Evolutionary conservation across 1,140 invertebrate genomes (phyloP).

Genomic region (Penaeus vannamei): DNA sequence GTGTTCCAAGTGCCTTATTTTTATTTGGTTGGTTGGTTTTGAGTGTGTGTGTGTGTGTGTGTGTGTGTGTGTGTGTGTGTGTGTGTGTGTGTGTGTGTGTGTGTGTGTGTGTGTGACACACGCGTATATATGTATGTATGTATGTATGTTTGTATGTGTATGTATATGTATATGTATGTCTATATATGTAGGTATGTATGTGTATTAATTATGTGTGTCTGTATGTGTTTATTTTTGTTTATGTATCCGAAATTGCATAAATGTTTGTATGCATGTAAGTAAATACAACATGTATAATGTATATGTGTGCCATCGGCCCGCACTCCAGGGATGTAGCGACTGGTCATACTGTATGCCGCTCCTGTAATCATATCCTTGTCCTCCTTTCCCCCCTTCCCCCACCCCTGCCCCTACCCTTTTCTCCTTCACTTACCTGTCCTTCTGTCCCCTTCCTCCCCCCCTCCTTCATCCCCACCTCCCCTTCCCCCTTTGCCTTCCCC

Average conservation of each 20-base stretch:
- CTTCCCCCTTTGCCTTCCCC: neutral
- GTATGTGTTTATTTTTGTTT: neutral
- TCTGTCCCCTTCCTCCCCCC: neutral
- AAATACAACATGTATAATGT: too few species aligned
- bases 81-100: neutral
- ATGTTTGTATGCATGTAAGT: neutral
- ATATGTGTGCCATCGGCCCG: too few species aligned
- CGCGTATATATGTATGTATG: neutral
- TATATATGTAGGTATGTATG: neutral
- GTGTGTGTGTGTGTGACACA: neutral
- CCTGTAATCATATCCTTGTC: too few species aligned
- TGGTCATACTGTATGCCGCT: too few species aligned
- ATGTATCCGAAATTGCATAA: neutral
- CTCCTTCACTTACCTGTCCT: neutral
- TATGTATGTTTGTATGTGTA: neutral
- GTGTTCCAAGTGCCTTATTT: too few species aligned
- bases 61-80: neutral
- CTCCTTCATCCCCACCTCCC: neutral
- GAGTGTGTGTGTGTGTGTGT: neutral
- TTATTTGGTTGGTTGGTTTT: too few species aligned
- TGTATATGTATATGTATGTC: neutral
- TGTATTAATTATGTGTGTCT: neutral
- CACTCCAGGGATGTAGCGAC: too few species aligned
- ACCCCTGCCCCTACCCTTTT: neutral
- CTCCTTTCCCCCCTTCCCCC: neutral